Base-by-base conservation (phyloP, 2,888 invertebrate species). In the Aleiodes alternator region DNA sequence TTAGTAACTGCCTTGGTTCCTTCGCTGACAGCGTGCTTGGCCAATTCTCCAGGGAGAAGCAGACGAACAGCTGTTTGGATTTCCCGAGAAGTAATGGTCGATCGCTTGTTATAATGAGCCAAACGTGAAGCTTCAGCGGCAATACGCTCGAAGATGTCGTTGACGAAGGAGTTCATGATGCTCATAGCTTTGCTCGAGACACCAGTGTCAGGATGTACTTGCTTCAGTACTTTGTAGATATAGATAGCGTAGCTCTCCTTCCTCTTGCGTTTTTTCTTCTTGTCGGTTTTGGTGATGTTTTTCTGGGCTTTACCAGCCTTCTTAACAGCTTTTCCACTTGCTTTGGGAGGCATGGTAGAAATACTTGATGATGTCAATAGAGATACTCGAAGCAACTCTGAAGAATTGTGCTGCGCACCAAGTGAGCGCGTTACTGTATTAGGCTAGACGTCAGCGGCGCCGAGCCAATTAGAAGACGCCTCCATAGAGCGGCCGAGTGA, bases 1-100 rank as follows among this genome's bases (percentile, higher is more conserved):
- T 92, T 92, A 87, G 86, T 91, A 81, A 87, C 91, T 76, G 94
- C 94, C 83, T 94, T 95, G 11, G 92, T 92, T 0, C 92, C 94
- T 34, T 34, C 34, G 34, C 34, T 34, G 0, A 34, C 34, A 1
- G 34, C 34, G 34, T 34, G 34, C 4, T 34, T 34, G 34, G 34
- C 34, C 34, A 34, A 34, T 88, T 95, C 94, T 6, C 94, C 94
- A 0, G 95, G 95, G 4, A 95, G 88, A 0, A 95, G 83, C 0
- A 95, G 90, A 56, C 92, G 91, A 0, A 94, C 92, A 0, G 94
- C 94, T 23, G 59, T 61, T 12, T 34, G 34, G 9, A 61, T 34
- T 8, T 61, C 59, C 59, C 59, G 59, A 34, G 34, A 34, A 4
- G 34, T 34, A 4, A 34, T 34, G 34, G 34, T 34, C 6, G 34